Percentiles rank a stretch among this genome's conserved stretches.
Conservation (phyloP, 2,113 vertebrate species). For the Thunnus thynnus region DNA sequence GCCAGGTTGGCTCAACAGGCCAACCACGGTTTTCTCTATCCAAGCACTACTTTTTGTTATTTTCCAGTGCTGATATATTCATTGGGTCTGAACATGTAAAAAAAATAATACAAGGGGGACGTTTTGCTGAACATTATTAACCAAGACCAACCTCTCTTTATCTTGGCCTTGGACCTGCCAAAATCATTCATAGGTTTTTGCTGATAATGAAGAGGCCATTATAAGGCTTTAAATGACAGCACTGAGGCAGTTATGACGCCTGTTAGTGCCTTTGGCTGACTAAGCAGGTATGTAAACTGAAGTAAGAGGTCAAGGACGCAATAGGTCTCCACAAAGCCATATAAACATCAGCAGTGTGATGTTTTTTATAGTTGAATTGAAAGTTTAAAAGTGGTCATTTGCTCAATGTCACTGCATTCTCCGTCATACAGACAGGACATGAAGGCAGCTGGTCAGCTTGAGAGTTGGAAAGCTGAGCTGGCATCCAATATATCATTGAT, state of each 20-base stretch:
- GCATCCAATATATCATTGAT: background rate
- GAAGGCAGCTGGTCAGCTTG: background rate
- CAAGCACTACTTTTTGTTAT: background rate
- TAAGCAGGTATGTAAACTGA: background rate
- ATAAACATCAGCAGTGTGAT: background rate
- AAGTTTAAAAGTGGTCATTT: too few relatives aligned
- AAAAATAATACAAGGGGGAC: background rate
- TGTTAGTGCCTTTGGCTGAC: background rate
- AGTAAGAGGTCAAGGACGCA: conserved; percentile 9
- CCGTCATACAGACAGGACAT: background rate
- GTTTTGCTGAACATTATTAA: background rate
- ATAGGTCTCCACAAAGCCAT: background rate
- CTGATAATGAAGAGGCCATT: conserved; percentile 3
- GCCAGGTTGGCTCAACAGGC: background rate
- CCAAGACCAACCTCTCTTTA: background rate
- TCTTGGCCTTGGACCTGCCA: background rate
- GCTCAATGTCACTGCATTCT: too few relatives aligned
- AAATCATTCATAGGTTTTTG: background rate
- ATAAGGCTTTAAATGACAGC: conserved; percentile 9
- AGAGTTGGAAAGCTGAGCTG: background rate
- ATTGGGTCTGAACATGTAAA: background rate
- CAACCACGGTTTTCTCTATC: background rate
- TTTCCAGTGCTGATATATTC: background rate
- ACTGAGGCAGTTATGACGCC: background rate
- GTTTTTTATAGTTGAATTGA: too few relatives aligned